These are phyloP conservation scores for Cepaea hortensis DNA, from an alignment of 2,888 invertebrate species.

Conservation along the genomic window DNA sequence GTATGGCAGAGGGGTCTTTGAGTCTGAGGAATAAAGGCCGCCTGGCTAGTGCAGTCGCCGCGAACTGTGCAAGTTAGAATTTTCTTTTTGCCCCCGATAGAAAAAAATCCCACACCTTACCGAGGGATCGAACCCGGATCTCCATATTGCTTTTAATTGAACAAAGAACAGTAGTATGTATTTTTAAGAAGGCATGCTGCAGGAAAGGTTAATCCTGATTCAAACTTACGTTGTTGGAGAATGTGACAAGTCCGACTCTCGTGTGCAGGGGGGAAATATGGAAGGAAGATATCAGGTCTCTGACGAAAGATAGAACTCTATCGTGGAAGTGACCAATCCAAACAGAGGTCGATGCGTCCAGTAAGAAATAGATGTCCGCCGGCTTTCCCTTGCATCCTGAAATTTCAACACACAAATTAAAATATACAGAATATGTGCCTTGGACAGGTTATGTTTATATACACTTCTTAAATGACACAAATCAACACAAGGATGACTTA, in stretches of 20 bases:
- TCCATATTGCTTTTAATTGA: too few species aligned
- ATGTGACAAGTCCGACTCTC: slow-evolving; percentile 55
- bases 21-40: too few species aligned
- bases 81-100: too few species aligned
- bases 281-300: slow-evolving; percentile 52
- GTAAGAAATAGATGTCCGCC: slow-evolving; percentile 53
- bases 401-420: not conserved
- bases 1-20: too few species aligned
- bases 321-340: slow-evolving; percentile 41
- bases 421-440: not conserved
- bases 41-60: too few species aligned
- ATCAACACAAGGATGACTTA: not conserved
- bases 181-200: too few species aligned
- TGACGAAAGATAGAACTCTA: slow-evolving; percentile 49
- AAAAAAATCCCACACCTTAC: too few species aligned
- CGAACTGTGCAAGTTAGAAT: too few species aligned
- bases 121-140: too few species aligned
- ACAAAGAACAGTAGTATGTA: too few species aligned
- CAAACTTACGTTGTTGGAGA: slow-evolving; percentile 39
- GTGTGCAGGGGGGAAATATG: slow-evolving; percentile 53
- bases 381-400: slow-evolving; percentile 51
- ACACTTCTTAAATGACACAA: not conserved
- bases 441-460: not conserved
- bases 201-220: too few species aligned
- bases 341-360: slow-evolving; percentile 53